Evolutionary conservation across 2,797 vertebrate genomes (phyloP).

Genomic region (Loriculus beryllinus): DNA sequence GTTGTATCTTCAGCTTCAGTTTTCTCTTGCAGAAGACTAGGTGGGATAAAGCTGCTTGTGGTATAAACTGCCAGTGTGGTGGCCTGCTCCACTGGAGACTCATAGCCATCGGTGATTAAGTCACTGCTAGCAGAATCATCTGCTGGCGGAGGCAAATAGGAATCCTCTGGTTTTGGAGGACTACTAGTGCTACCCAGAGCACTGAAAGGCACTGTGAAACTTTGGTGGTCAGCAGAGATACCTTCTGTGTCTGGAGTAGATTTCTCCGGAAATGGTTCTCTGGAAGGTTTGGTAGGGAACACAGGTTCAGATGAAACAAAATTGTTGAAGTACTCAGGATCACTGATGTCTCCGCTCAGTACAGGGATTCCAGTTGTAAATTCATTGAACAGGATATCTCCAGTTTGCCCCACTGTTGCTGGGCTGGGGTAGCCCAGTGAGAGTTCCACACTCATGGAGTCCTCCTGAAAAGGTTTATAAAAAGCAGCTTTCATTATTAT

Average conservation of each 20-base stretch:
- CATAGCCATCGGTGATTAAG: neutral
- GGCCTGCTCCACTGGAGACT: neutral
- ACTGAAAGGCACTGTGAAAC: conserved; percentile 48
- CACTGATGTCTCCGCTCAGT: neutral
- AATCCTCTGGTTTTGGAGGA: conserved; percentile 6
- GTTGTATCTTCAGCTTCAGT: neutral
- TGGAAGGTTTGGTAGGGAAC: conserved; percentile 14
- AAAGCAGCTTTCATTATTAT: neutral
- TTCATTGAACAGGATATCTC: neutral
- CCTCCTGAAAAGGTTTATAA: conserved; percentile 54
- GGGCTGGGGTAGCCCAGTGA: conserved; percentile 53
- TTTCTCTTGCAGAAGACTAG: neutral
- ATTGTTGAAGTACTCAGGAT: conserved; percentile 2
- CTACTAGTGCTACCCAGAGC: neutral
- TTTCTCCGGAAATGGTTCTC: neutral
- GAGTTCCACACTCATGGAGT: conserved; percentile 42
- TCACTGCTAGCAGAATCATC: conserved; percentile 38
- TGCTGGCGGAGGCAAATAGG: conserved; percentile 32
- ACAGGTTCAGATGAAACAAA: conserved; percentile 12
- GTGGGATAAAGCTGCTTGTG: neutral
- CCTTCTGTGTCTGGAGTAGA: neutral
- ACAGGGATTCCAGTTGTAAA: conserved; percentile 10
- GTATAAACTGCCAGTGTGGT: neutral
- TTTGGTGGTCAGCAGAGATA: neutral
- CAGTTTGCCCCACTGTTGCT: conserved; percentile 16